A percentile compares a stretch with the other conserved stretches of the same genome.
These are phyloP conservation scores for Busseola fusca DNA, from an alignment of 2,888 invertebrate species.

Conservation along the genomic window DNA sequence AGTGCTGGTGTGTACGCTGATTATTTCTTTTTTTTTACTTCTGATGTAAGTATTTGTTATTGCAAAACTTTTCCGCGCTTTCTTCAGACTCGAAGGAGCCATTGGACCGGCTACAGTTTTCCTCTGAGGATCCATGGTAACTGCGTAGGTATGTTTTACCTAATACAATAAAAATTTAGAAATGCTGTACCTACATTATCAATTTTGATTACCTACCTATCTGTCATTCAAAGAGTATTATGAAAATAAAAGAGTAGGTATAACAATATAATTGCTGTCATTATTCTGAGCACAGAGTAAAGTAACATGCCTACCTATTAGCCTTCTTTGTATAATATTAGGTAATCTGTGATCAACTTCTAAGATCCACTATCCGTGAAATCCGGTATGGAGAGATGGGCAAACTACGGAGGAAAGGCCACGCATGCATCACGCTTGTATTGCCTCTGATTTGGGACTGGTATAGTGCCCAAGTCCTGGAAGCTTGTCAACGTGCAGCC, in stretches of 20 bases:
- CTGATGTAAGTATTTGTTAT: constrained; percentile 67
- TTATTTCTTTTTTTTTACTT: constrained; percentile 74
- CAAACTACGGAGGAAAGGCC: too few relatives aligned
- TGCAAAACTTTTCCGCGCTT: constrained; percentile 75
- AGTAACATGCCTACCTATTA: too few relatives aligned
- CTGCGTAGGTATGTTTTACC: not conserved
- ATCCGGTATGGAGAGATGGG: too few relatives aligned
- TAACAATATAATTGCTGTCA: constrained; percentile 34
- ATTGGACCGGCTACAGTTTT: constrained; percentile 77
- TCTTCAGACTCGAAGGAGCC: constrained; percentile 72
- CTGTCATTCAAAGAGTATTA: too few relatives aligned
- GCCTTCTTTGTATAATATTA: too few relatives aligned
- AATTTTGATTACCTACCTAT: constrained; percentile 35
- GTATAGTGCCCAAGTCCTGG: too few relatives aligned
- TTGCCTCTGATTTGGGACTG: too few relatives aligned
- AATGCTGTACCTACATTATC: not conserved
- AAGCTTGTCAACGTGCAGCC: too few relatives aligned
- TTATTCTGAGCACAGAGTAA: constrained; percentile 27
- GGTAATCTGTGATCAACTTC: too few relatives aligned
- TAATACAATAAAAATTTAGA: constrained; percentile 7
- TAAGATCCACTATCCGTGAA: too few relatives aligned
- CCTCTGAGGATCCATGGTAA: constrained; percentile 78
- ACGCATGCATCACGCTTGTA: too few relatives aligned
- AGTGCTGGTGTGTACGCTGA: constrained; percentile 79
- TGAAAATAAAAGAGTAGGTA: too few relatives aligned